phyloP scores from a whole-genome alignment of 2,797 vertebrate species.

The Lagocephalus sceleratus region DNA sequence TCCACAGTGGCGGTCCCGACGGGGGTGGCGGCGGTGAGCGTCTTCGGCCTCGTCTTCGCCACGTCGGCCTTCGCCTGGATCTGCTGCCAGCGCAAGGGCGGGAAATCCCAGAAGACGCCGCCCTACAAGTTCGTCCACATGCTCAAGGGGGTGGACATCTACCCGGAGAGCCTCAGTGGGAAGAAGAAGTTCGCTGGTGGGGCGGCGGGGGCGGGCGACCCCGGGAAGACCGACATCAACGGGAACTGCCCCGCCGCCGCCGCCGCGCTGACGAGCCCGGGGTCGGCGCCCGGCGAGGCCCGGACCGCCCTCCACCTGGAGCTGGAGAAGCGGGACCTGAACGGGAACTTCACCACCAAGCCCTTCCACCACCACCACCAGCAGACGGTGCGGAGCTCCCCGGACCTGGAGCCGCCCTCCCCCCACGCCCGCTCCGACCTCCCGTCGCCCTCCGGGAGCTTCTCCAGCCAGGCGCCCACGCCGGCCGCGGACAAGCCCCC shows the following conservation, averaged over 20 bases:
- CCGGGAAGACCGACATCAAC: constrained; percentile 65
- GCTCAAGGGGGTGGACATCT: constrained; percentile 97
- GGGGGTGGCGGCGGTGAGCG: constrained; percentile 90
- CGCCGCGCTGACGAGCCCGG: constrained; percentile 20
- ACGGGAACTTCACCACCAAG: constrained; percentile 92
- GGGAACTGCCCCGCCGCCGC: constrained; percentile 65
- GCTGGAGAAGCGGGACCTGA: constrained; percentile 92
- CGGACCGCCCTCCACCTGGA: constrained; percentile 89
- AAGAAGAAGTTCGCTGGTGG: constrained; percentile 91
- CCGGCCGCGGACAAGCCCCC: constrained; percentile 77
- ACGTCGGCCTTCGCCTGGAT: constrained; percentile 96
- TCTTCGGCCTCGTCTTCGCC: constrained; percentile 94
- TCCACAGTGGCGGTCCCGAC: constrained; percentile 86
- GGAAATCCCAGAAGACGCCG: constrained; percentile 91
- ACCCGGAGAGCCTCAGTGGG: constrained; percentile 90
- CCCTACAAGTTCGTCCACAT: constrained; percentile 98
- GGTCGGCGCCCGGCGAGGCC: constrained; percentile 68
- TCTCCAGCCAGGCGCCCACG: constrained; percentile 85
- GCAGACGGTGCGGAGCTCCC: constrained; percentile 83
- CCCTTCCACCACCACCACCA: constrained; percentile 62
- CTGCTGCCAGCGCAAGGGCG: constrained; percentile 95
- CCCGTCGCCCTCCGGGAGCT: constrained; percentile 81
- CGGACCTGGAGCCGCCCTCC: constrained; percentile 82
- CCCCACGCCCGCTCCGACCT: constrained; percentile 70
- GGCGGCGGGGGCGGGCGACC: constrained; percentile 65